Percentiles rank a stretch among this genome's conserved stretches.
Evolutionary conservation across 1,140 invertebrate species (phyloP).

Genomic region (Alviniconcha marisindica): DNA sequence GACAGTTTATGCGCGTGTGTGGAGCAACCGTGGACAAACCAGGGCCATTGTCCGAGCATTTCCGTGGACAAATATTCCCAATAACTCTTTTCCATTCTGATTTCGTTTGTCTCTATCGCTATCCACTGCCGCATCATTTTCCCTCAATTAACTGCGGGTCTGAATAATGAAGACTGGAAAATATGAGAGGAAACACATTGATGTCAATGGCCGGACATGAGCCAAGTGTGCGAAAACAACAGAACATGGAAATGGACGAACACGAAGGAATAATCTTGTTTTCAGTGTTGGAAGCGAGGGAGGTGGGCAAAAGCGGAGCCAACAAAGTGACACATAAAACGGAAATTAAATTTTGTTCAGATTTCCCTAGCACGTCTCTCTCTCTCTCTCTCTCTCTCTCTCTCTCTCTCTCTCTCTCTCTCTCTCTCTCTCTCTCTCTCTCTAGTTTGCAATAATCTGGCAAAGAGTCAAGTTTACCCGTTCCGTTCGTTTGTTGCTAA

Average conservation of each 20-base stretch:
- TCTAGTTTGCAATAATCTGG: too few species aligned
- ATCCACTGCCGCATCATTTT: neutral
- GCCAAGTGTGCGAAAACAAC: too few species aligned
- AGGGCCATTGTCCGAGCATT: neutral
- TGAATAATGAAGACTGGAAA: neutral
- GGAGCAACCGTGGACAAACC: neutral
- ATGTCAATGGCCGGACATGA: too few species aligned
- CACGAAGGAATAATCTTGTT: too few species aligned
- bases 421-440: neutral
- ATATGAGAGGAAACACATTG: too few species aligned
- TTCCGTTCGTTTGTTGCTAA: too few species aligned
- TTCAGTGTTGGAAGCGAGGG: too few species aligned
- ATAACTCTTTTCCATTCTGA: neutral
- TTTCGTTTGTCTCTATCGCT: conserved; percentile 12
- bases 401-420: conserved; percentile 17
- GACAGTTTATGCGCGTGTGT: neutral
- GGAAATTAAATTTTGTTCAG: neutral
- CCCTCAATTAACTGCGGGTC: neutral
- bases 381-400: neutral
- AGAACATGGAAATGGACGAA: neutral
- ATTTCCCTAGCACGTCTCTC: neutral
- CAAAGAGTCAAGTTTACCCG: too few species aligned
- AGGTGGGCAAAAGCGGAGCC: neutral
- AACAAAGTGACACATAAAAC: conserved; percentile 9
- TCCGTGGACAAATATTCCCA: conserved; percentile 21